A percentile compares a stretch with the other conserved stretches of the same genome.
These are phyloP conservation scores for Aphelenchoides avenae DNA, from an alignment of 1,140 invertebrate genomes.

Conservation along the genomic window DNA sequence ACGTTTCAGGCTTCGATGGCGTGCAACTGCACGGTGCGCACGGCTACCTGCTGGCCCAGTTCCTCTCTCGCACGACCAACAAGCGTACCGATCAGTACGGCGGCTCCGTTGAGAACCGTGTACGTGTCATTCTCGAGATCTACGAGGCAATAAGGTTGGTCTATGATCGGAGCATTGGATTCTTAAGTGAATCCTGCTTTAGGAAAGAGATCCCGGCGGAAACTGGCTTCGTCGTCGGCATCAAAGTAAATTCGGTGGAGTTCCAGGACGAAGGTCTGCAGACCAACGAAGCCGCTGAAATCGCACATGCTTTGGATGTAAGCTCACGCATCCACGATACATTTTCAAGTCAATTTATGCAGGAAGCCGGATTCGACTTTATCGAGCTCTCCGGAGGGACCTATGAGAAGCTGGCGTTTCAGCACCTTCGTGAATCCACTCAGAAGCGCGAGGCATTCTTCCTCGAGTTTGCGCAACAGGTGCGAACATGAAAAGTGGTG, in stretches of 20 bases:
- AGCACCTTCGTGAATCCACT: constrained; percentile 33
- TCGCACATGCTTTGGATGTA: too few relatives aligned
- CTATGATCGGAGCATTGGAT: too few relatives aligned
- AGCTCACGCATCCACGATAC: too few relatives aligned
- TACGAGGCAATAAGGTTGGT: too few relatives aligned
- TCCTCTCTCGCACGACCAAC: constrained; percentile 50
- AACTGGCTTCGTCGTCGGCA: constrained; percentile 39
- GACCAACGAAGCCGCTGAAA: constrained; percentile 22
- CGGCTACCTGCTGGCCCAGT: constrained; percentile 52
- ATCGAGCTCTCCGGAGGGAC: constrained; percentile 48
- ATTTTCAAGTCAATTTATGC: too few relatives aligned
- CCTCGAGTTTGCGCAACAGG: constrained; percentile 18
- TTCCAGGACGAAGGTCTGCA: constrained; percentile 34
- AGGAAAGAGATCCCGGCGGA: too few relatives aligned
- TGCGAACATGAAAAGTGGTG: too few relatives aligned
- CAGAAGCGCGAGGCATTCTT: constrained; percentile 28
- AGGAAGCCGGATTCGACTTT: constrained; percentile 43
- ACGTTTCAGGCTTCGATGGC: constrained; percentile 48
- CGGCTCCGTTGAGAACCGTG: constrained; percentile 41
- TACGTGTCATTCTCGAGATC: constrained; percentile 43
- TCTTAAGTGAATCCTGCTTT: too few relatives aligned
- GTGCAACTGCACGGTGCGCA: constrained; percentile 52
- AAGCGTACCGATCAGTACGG: constrained; percentile 52
- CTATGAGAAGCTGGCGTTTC: constrained; percentile 36
- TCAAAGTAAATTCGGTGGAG: constrained; percentile 51